Conservation (phyloP, 2,113 vertebrate species). For the Triplophysa siluroides region DNA sequence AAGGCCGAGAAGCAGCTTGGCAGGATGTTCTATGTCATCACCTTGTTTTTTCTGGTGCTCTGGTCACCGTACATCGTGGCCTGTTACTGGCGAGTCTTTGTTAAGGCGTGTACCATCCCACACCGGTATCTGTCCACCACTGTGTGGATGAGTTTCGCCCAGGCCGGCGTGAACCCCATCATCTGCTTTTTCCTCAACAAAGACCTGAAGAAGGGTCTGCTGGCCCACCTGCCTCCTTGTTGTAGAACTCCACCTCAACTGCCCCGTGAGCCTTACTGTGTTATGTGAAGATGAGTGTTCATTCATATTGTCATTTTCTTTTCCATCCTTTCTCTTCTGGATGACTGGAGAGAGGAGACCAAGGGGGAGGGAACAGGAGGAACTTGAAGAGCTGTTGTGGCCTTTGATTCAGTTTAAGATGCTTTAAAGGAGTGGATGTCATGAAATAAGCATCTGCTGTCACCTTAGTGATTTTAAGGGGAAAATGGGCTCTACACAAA, state of each 20-base stretch:
- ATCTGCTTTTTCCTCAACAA: conserved; percentile 93
- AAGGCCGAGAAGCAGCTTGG: conserved; percentile 89
- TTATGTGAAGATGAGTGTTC: conserved; percentile 79
- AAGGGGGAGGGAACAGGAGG: conserved; percentile 28
- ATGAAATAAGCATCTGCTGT: conserved; percentile 42
- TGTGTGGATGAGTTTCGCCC: conserved; percentile 95
- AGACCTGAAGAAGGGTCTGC: conserved; percentile 91
- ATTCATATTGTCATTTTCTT: conserved; percentile 38
- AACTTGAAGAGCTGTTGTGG: conserved; percentile 58
- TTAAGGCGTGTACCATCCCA: conserved; percentile 86
- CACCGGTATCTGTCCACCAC: conserved; percentile 89
- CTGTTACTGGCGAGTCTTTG: conserved; percentile 94
- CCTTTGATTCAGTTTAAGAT: conserved; percentile 63
- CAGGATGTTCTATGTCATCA: conserved; percentile 94
- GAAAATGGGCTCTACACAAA: conserved; percentile 34
- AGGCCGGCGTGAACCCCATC: conserved; percentile 91
- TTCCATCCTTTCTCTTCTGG: conserved; percentile 38
- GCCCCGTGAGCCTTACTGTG: conserved; percentile 93
- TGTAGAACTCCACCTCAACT: conserved; percentile 91
- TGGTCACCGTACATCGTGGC: conserved; percentile 94
- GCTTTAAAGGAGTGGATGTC: conserved; percentile 47
- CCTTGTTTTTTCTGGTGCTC: conserved; percentile 90
- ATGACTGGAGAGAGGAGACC: conserved; percentile 20
- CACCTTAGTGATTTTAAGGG: conserved; percentile 43
- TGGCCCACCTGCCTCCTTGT: conserved; percentile 87